These are phyloP conservation scores for Cherax destructor DNA, from an alignment of 1,140 invertebrate genomes.

Conservation along the genomic window DNA sequence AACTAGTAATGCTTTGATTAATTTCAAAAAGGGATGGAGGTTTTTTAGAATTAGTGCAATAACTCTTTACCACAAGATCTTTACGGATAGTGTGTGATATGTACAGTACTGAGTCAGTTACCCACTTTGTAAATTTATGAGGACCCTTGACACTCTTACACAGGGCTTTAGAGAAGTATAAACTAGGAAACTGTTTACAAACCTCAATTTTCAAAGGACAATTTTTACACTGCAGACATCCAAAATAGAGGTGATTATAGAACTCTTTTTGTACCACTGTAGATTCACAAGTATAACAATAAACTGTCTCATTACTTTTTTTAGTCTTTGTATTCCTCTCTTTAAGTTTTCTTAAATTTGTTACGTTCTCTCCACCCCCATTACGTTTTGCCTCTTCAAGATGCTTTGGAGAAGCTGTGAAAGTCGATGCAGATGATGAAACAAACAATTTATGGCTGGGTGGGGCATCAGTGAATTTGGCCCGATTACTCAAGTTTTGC, in stretches of 20 bases:
- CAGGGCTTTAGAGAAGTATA: background rate
- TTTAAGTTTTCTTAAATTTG: too few relatives aligned
- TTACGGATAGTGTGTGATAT: background rate
- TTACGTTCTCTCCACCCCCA: too few relatives aligned
- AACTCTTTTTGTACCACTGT: background rate
- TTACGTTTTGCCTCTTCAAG: too few relatives aligned
- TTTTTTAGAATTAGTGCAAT: background rate
- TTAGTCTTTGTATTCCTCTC: too few relatives aligned
- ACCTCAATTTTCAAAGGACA: background rate
- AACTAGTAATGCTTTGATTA: background rate
- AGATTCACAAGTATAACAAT: background rate
- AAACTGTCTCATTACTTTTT: background rate
- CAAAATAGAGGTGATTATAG: background rate
- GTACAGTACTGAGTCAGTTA: background rate
- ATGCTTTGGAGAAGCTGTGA: too few relatives aligned
- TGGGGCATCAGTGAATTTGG: too few relatives aligned
- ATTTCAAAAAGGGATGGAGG: background rate
- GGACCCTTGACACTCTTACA: background rate
- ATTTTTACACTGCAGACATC: background rate
- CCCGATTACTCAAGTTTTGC: too few relatives aligned
- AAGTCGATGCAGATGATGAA: too few relatives aligned
- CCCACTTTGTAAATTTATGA: background rate
- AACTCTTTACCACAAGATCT: background rate
- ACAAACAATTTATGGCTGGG: too few relatives aligned
- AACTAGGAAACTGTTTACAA: background rate